Evolutionary conservation across 2,888 invertebrate species (phyloP), one percentile per base, ranked within the genome.

Genomic region (Margaritifera margaritifera): DNA sequence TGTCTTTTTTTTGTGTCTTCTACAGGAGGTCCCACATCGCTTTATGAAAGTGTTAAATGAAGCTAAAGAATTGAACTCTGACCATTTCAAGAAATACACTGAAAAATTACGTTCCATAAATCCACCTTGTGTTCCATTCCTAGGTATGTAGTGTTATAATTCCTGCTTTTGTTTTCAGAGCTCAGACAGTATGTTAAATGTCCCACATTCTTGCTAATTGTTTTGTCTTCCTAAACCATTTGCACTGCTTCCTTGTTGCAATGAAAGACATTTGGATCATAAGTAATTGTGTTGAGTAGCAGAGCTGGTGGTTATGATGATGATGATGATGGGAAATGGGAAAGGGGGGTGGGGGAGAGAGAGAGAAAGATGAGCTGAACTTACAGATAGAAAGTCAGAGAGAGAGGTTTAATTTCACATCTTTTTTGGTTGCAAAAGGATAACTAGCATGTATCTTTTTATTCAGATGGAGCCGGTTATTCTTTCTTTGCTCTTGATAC

Each of bases 101-200:
- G 98, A 98, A 89, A 94, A 96, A 79, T 91, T 99, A 84, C 93
- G 98, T 72, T 96, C 96, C 72, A 98, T 99, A 86, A 98, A 99
- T 92, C 99, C 99, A 76, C 99, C 99, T 4, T 99, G 98, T 91
- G 98, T 99, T 87, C 99, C 99, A 75, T 99, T 99, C 91, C 94
- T 97, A 88, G 98, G 93, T 93, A 89, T 79, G 85, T 71, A 19
- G 66, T 19, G 3, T 4, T 15, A 25, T 6, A 31, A n/a, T 59
- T 54, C 57, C 22, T 61, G 25, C 20, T 62, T 25, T n/a, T 53
- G 24, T 18, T 22, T 22, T 56, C 20, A 55, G 20, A 20, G n/a
- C n/a, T n/a, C n/a, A n/a, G n/a, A n/a, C n/a, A n/a, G n/a, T n/a
- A n/a, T n/a, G n/a, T n/a, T n/a, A n/a, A n/a, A n/a, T n/a, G n/a